Evolutionary conservation across 2,113 vertebrate genomes (phyloP), one percentile per base, ranked within the genome.

Genomic region (Antechinus flavipes): DNA sequence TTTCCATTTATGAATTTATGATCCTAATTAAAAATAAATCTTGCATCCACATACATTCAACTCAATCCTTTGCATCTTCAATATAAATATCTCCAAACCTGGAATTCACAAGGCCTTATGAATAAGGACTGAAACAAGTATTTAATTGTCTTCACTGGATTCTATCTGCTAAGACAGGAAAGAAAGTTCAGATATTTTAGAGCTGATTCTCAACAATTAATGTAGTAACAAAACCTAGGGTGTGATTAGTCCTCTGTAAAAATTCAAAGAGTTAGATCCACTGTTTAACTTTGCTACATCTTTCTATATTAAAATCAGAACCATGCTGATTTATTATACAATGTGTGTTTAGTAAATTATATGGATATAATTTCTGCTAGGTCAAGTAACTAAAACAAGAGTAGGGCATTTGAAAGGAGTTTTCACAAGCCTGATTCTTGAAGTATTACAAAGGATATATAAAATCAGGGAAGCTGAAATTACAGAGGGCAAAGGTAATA

Each of bases 261-360:
- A 42, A 84, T 42, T 42, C 19, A 84, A 7, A n/a, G 19, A 42
- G 42, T 68, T 61, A 35, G 30, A 35, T 84, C 27, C 58, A 91
- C 35, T 54, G 2, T 0, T 30, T 91, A 53, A 53, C 92, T 76
- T 89, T 52, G 25, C 84, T 52, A 26, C 12, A 11, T 68, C 30
- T 35, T 84, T 42, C 16, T 10, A 19, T 54, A 68, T 16, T 76
- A 30, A 56, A 54, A 89, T 91, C 56, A 95, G 90, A 96, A 94
- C n/a, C 3, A 35, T 68, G 14, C 2, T 46, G 6, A 42, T 94
- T 91, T 58, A 53, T 22, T 58, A 58, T 90, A 19, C 4, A 58
- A 84, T 47, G 7, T 46, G 1, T 50, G 22, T 46, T 25, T 91
- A 91, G 89, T 76, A 94, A 68, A 89, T 46, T 56, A 94, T 30